Conservation (phyloP, 2,888 invertebrate species). For the Platerodrilus igneus region DNA sequence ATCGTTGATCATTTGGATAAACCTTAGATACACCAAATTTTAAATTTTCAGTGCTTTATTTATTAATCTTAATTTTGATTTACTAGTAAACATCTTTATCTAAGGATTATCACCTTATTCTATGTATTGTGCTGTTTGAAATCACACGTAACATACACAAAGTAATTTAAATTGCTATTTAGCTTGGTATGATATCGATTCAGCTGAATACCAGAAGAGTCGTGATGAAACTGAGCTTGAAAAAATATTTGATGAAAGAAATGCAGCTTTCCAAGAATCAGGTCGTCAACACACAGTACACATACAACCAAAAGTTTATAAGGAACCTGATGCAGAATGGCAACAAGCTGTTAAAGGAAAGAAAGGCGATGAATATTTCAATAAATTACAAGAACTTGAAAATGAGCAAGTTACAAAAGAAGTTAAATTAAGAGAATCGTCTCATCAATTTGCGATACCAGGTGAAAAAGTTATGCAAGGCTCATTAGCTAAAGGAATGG, state of each 20-base stretch:
- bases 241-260: constrained; percentile 81
- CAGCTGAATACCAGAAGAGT: constrained; percentile 77
- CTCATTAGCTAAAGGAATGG: constrained; percentile 81
- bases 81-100: not conserved
- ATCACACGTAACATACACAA: not conserved
- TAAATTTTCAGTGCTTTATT: not conserved
- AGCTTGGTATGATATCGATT: constrained; percentile 92
- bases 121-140: constrained; percentile 12
- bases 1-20: not conserved
- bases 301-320: constrained; percentile 60
- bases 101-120: constrained; percentile 1
- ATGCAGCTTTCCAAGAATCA: constrained; percentile 65
- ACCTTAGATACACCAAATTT: not conserved
- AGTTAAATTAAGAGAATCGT: constrained; percentile 68
- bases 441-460: constrained; percentile 79
- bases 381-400: constrained; percentile 75
- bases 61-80: not conserved
- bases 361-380: constrained; percentile 80
- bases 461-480: constrained; percentile 74
- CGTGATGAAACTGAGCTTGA: constrained; percentile 81
- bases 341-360: constrained; percentile 75
- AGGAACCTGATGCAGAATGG: constrained; percentile 79
- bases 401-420: constrained; percentile 82
- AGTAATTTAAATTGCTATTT: constrained; percentile 28
- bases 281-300: constrained; percentile 51